Percentiles rank a stretch among this genome's conserved stretches.
Conservation (phyloP, 1,140 invertebrate genomes). For the Drosophila dunni region DNA sequence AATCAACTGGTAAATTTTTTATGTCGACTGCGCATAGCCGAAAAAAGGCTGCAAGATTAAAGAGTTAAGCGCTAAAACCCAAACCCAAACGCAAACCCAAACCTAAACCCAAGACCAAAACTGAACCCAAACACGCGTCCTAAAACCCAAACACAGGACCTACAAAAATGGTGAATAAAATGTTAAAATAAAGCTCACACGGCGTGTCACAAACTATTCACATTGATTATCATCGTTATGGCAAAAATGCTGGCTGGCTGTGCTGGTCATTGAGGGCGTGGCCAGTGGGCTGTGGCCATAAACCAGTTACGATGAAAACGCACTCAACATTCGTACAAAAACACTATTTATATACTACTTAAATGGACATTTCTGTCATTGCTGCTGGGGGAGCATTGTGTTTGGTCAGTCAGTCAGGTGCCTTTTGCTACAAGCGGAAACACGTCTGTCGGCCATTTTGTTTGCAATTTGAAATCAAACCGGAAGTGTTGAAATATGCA, state of each 20-base stretch:
- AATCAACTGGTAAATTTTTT: constrained; percentile 84
- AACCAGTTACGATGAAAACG: constrained; percentile 32
- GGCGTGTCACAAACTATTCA: constrained; percentile 57
- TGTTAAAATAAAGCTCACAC: constrained; percentile 34
- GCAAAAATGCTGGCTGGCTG: background rate
- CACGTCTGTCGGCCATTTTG: constrained; percentile 79
- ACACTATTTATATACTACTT: background rate
- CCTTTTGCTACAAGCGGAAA: constrained; percentile 57
- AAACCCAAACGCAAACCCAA: constrained; percentile 8
- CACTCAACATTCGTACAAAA: constrained; percentile 1
- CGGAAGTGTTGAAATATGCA: constrained; percentile 80
- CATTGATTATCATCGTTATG: constrained; percentile 56
- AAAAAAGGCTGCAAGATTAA: constrained; percentile 67
- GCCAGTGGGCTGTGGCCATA: constrained; percentile 21
- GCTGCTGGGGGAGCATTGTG: constrained; percentile 2
- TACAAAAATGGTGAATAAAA: constrained; percentile 4
- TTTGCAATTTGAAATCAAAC: constrained; percentile 79
- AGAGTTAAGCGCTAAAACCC: constrained; percentile 65
- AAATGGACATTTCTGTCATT: too few species aligned
- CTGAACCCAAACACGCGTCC: background rate
- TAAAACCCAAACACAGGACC: background rate
- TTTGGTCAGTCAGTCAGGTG: constrained; percentile 46
- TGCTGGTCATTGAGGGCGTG: background rate
- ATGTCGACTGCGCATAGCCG: constrained; percentile 54
- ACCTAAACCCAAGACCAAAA: constrained; percentile 27